Evolutionary conservation across 2,888 invertebrate species (phyloP), one percentile per base, ranked within the genome.

Genomic region (Lypha dubia): DNA sequence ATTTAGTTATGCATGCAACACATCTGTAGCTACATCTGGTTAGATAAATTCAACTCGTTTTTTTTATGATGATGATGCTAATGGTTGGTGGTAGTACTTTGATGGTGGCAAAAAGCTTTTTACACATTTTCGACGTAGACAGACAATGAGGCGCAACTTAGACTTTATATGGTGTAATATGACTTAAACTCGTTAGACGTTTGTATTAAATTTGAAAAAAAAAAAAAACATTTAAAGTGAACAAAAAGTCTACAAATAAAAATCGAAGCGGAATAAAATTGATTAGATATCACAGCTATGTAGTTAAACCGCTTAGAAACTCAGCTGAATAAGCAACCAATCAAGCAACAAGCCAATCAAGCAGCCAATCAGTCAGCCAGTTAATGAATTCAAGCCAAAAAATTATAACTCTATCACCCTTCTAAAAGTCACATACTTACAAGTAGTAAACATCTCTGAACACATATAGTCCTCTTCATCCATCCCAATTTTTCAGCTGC

Each of bases 101-200:
- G 74, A 75, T 79, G 75, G 70, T 75, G 79, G 75, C 58, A 83
- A 79, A 65, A 79, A 46, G 60, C 65, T 56, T 56, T 56, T 76
- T 56, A 17, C 62, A 62, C 28, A 17, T 63, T 60, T 81, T 41
- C 22, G 35, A n/a, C 41, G 8, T 8, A 79, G 58, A 79, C 70
- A 83, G 83, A 83, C 83, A 79, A 70, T 51, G 17, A 75, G 79
- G 79, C 83, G 79, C 79, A 83, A 70, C 75, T 56, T 15, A 65
- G 70, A 62, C 51, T 71, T 63, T 63, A 82, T 49, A 58, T 56
- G 63, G 62, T 79, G 63, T 63, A 74, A 83, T 56, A 22, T 13
- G 20, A 70, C 49, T 79, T 11, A 75, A 79, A 80, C 76, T 65
- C n/a, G 84, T 84, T 81, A 65, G 53, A 81, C 56, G 67, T 62